Evolutionary conservation across 1,140 invertebrate genomes (phyloP).

Genomic region (Neuroterus valhalla): DNA sequence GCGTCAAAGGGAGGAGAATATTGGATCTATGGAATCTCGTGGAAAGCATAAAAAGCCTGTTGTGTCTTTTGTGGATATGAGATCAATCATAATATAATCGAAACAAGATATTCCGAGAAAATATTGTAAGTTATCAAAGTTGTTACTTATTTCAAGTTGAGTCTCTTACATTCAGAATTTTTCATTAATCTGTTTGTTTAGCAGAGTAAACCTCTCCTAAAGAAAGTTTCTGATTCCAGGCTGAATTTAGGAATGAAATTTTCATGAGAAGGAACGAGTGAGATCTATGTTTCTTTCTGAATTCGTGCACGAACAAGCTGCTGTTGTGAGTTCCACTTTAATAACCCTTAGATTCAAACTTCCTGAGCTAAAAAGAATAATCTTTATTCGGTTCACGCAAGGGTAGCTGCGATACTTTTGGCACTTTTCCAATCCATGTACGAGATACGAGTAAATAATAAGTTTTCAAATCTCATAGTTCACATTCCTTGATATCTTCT

Average conservation of each 20-base stretch:
- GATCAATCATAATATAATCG: too few species aligned
- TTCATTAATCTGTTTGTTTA: too few species aligned
- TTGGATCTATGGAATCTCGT: too few species aligned
- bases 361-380: constrained; percentile 7
- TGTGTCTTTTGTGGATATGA: too few species aligned
- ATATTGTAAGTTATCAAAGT: too few species aligned
- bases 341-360: constrained; percentile 27
- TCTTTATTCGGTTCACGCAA: constrained; percentile 26
- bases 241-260: not conserved
- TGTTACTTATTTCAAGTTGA: too few species aligned
- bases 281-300: not conserved
- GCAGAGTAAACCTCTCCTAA: too few species aligned
- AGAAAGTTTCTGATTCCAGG: too few species aligned
- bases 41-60: too few species aligned
- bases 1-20: too few species aligned
- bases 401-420: constrained; percentile 12
- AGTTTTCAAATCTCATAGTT: constrained; percentile 10
- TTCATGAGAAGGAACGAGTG: not conserved
- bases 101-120: too few species aligned
- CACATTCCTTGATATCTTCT: not conserved
- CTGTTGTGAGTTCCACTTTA: constrained; percentile 5
- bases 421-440: constrained; percentile 1
- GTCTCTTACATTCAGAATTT: too few species aligned
- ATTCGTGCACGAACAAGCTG: not conserved
- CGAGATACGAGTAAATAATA: constrained; percentile 28